A percentile compares a stretch with the other conserved stretches of the same genome.
Evolutionary conservation across 2,888 invertebrate species (phyloP).

Genomic region (Congeria kusceri): DNA sequence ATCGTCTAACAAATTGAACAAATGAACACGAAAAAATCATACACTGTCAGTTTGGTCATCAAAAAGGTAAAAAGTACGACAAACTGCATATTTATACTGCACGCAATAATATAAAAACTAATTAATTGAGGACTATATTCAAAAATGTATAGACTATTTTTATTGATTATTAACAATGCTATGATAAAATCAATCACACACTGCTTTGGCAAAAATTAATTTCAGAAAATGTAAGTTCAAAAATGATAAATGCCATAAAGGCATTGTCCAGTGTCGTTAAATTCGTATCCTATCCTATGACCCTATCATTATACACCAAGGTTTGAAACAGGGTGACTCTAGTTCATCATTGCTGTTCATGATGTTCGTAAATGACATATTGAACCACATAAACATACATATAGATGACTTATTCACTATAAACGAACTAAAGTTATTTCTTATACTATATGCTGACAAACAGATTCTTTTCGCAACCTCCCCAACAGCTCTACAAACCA

Average conservation of each 20-base stretch:
- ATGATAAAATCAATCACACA: constrained; percentile 4
- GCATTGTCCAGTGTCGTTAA: no score
- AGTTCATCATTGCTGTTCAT: constrained; percentile 5
- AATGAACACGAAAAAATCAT: neutral
- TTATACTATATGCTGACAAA: constrained; percentile 11
- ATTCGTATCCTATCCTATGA: no score
- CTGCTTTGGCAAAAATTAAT: neutral
- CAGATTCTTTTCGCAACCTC: constrained; percentile 2
- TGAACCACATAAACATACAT: constrained; percentile 3
- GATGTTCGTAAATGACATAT: constrained; percentile 19
- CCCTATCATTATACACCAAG: no score
- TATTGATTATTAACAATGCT: constrained; percentile 7
- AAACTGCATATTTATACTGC: constrained; percentile 2
- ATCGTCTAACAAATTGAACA: constrained; percentile 5
- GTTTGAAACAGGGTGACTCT: constrained; percentile 6
- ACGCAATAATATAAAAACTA: constrained; percentile 5
- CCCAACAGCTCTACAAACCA: constrained; percentile 3
- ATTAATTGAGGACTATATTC: neutral
- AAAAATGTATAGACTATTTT: constrained; percentile 5
- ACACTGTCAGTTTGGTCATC: neutral
- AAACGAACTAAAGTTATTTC: constrained; percentile 10
- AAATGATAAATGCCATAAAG: no score
- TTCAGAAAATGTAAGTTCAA: neutral
- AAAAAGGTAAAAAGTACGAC: neutral
- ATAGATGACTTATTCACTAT: constrained; percentile 9